Percentiles rank a stretch among this genome's conserved stretches.
phyloP scores from a whole-genome alignment of 1,140 invertebrate genomes.

The Liolophura sinensis region DNA sequence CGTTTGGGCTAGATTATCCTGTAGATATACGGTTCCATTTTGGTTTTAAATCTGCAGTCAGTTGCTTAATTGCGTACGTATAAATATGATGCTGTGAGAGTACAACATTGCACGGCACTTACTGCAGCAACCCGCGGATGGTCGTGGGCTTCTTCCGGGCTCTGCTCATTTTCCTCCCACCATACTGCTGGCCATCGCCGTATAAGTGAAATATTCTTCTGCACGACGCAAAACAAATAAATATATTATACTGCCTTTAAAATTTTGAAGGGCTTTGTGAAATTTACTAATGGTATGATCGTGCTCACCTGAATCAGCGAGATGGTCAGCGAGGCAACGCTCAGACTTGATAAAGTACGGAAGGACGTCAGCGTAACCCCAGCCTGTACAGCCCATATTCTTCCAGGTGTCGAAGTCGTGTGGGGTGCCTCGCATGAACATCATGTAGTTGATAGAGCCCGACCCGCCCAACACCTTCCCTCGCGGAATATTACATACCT shows the following conservation, averaged over 20 bases:
- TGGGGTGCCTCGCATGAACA: constrained; percentile 88
- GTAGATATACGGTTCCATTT: too few species aligned
- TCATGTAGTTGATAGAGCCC: constrained; percentile 93
- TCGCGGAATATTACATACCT: too few species aligned
- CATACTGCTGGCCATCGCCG: background rate
- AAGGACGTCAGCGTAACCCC: constrained; percentile 82
- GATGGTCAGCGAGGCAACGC: constrained; percentile 25
- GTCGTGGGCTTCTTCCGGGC: too few species aligned
- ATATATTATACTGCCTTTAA: background rate
- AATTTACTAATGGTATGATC: background rate
- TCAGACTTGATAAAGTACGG: constrained; percentile 89
- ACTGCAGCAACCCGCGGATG: too few species aligned
- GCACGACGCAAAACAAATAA: background rate
- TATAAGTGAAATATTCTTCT: background rate
- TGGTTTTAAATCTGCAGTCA: too few species aligned
- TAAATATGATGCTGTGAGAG: too few species aligned
- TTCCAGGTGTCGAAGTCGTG: constrained; percentile 94
- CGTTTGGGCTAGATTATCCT: too few species aligned
- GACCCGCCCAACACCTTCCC: constrained; percentile 70
- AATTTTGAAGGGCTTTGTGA: background rate
- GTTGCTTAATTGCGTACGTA: too few species aligned
- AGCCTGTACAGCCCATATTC: constrained; percentile 82
- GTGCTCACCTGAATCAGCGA: constrained; percentile 22
- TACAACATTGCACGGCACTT: too few species aligned
- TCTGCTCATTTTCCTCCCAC: background rate